Percentiles rank a stretch among this genome's conserved stretches.
Evolutionary conservation across 2,113 vertebrate genomes (phyloP).

Genomic region (Nothobranchius kuhntae): DNA sequence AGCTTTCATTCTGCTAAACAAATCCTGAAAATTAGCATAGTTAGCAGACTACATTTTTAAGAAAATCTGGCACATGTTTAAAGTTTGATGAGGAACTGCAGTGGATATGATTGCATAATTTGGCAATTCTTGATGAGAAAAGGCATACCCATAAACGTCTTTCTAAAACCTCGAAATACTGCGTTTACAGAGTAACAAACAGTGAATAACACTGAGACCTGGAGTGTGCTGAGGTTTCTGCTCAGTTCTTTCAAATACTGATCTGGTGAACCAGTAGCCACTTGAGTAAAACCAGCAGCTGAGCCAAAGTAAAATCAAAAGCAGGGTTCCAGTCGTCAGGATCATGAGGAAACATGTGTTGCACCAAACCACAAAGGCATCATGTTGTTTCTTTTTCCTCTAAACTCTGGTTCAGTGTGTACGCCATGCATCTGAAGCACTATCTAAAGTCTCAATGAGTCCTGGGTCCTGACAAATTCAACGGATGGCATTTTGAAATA

Average conservation of each 20-base stretch:
- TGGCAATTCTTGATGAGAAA: constrained; percentile 64
- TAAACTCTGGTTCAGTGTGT: constrained; percentile 21
- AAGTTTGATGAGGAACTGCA: constrained; percentile 43
- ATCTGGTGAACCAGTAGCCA: constrained; percentile 22
- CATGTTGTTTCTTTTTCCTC: background rate
- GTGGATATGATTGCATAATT: constrained; percentile 64
- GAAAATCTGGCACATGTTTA: constrained; percentile 45
- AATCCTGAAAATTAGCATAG: constrained; percentile 35
- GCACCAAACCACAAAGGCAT: constrained; percentile 24
- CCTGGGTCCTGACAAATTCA: constrained; percentile 56
- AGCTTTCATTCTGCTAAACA: constrained; percentile 31
- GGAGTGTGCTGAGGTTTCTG: background rate
- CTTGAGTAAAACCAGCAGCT: constrained; percentile 7
- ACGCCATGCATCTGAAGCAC: constrained; percentile 30
- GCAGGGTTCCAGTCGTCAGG: constrained; percentile 23
- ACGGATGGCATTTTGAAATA: constrained; percentile 10
- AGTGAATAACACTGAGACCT: constrained; percentile 13
- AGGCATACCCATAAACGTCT: constrained; percentile 50
- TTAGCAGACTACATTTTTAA: constrained; percentile 24
- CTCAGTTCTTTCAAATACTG: constrained; percentile 1
- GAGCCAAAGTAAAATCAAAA: constrained; percentile 26
- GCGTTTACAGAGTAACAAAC: constrained; percentile 34
- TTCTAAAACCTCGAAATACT: constrained; percentile 25
- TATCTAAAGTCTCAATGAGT: constrained; percentile 45
- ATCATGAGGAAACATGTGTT: constrained; percentile 25